A percentile compares a stretch with the other conserved stretches of the same genome.
Evolutionary conservation across 2,113 vertebrate genomes (phyloP).

Genomic region (Bujurquina vittata): DNA sequence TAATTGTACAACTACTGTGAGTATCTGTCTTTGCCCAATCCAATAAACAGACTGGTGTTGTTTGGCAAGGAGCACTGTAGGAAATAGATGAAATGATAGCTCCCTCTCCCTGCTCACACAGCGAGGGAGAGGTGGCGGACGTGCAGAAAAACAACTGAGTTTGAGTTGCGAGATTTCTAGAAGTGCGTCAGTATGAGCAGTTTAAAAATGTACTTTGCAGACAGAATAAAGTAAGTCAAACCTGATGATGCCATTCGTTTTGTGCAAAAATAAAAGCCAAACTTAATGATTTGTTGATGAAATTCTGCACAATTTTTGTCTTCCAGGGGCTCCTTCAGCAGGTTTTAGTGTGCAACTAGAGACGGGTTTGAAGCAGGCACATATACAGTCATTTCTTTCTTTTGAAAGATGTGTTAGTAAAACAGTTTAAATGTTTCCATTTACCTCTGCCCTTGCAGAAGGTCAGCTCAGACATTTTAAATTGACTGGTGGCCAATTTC

Average conservation of each 20-base stretch:
- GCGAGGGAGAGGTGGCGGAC: slow-evolving; percentile 20
- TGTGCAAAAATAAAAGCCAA: neutral
- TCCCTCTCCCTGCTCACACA: neutral
- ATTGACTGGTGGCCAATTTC: slow-evolving; percentile 63
- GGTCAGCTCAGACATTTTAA: slow-evolving; percentile 52
- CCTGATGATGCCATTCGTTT: neutral
- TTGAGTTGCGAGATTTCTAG: neutral
- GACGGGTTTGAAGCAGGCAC: neutral
- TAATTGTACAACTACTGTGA: slow-evolving; percentile 58
- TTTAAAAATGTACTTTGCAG: neutral
- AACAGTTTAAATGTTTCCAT: neutral
- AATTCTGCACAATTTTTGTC: neutral
- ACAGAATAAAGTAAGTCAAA: neutral
- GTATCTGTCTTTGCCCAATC: slow-evolving; percentile 48
- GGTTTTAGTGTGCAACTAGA: neutral
- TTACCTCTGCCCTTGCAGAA: slow-evolving; percentile 22
- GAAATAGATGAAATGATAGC: neutral
- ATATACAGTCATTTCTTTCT: neutral
- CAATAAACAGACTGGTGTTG: slow-evolving; percentile 6
- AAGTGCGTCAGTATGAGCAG: neutral
- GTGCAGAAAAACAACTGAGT: slow-evolving; percentile 38
- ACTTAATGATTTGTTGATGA: neutral
- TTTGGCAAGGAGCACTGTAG: neutral
- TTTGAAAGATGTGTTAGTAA: neutral
- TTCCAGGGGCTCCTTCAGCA: neutral